A percentile compares a stretch with the other conserved stretches of the same genome.
phyloP scores from a whole-genome alignment of 2,888 invertebrate genomes.

The Cataglyphis livida region DNA sequence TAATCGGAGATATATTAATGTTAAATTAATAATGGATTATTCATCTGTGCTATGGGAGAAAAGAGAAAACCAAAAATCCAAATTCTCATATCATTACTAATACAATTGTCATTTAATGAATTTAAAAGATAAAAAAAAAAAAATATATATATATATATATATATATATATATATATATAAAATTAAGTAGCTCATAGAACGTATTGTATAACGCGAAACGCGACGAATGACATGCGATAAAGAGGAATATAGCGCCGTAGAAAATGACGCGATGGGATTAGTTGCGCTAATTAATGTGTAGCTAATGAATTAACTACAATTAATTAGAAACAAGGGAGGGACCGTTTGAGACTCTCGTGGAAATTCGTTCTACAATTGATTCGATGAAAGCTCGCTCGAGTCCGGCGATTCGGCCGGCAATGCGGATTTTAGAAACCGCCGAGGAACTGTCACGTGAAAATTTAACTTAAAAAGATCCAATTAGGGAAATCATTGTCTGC shows the following conservation, averaged over 20 bases:
- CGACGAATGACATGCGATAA: slow-evolving; percentile 34
- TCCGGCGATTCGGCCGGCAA: not conserved
- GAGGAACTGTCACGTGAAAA: not conserved
- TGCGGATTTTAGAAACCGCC: slow-evolving; percentile 10
- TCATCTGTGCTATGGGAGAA: not conserved
- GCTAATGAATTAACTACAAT: slow-evolving; percentile 76
- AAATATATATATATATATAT: no score
- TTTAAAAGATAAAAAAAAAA: not conserved
- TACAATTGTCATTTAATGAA: not conserved
- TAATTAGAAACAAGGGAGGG: slow-evolving; percentile 74
- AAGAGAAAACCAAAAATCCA: not conserved
- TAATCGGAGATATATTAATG: not conserved
- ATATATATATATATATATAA: not conserved
- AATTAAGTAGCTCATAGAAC: not conserved
- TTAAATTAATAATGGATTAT: not conserved
- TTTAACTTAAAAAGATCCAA: slow-evolving; percentile 35
- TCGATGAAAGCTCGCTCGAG: slow-evolving; percentile 37
- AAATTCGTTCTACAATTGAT: slow-evolving; percentile 19
- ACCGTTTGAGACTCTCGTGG: not conserved
- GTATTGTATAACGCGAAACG: not conserved
- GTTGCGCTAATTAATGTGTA: slow-evolving; percentile 76
- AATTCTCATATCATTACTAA: not conserved
- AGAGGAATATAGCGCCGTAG: slow-evolving; percentile 45
- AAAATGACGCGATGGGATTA: slow-evolving; percentile 72
- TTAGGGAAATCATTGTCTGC: slow-evolving; percentile 30